These are phyloP conservation scores for Stenodema calcarata DNA, from an alignment of 2,888 invertebrate species.

Conservation along the genomic window DNA sequence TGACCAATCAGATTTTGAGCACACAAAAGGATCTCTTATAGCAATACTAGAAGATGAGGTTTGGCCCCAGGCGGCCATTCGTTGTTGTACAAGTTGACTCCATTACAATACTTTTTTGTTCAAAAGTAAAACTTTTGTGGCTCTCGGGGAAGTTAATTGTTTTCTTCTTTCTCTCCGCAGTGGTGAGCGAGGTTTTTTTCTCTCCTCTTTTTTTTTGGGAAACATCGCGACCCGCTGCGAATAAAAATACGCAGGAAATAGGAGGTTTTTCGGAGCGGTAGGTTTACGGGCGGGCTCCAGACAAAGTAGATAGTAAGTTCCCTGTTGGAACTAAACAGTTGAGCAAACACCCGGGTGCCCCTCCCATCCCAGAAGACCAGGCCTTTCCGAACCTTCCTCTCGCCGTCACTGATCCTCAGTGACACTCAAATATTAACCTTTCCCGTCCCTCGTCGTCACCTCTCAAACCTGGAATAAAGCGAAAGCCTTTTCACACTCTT, in stretches of 20 bases:
- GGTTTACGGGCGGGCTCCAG: not conserved
- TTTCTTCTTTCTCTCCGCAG: not conserved
- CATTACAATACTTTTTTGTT: not conserved
- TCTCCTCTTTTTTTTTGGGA: too few relatives aligned
- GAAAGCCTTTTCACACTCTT: not conserved
- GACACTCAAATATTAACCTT: not conserved
- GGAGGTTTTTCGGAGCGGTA: not conserved
- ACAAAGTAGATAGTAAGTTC: conserved; percentile 24
- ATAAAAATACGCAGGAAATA: not conserved
- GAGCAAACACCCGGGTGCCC: not conserved
- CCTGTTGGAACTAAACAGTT: conserved; percentile 25
- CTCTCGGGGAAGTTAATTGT: not conserved
- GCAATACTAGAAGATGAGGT: too few relatives aligned
- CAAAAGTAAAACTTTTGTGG: not conserved
- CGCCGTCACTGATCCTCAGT: not conserved
- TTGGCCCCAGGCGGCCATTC: too few relatives aligned
- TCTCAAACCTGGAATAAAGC: not conserved
- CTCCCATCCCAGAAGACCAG: not conserved
- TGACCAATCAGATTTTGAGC: too few relatives aligned
- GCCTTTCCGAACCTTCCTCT: not conserved
- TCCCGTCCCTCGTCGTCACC: not conserved
- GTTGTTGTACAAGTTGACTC: too few relatives aligned
- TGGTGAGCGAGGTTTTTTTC: not conserved
- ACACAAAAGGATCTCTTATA: too few relatives aligned
- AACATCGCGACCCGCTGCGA: not conserved